Evolutionary conservation across 2,113 vertebrate genomes (phyloP).

Genomic region (Petromus typicus): DNA sequence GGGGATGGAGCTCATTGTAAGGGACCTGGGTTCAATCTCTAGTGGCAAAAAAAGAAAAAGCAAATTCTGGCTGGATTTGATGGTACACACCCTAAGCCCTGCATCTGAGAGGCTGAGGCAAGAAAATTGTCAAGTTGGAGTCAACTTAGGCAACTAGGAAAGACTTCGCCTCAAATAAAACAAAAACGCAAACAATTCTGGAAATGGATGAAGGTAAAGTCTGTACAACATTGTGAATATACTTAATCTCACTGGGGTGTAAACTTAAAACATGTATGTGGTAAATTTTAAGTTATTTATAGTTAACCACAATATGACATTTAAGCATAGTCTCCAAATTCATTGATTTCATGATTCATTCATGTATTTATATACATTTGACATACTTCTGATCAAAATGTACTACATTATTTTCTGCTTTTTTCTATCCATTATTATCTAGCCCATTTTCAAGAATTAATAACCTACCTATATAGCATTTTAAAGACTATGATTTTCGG

Average conservation of each 20-base stretch:
- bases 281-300: background rate
- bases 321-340: background rate
- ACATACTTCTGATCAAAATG: background rate
- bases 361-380: slow-evolving; percentile 8
- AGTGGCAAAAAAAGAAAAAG: background rate
- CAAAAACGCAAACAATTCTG: background rate
- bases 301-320: background rate
- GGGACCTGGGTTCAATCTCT: background rate
- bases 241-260: background rate
- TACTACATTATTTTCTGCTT: slow-evolving; percentile 12
- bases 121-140: background rate
- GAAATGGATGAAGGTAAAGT: background rate
- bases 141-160: background rate
- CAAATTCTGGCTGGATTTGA: background rate
- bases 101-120: background rate
- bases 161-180: background rate
- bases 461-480: background rate
- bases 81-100: background rate
- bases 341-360: too few relatives aligned
- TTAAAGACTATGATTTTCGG: background rate
- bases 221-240: background rate
- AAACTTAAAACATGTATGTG: background rate
- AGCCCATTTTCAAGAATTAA: slow-evolving; percentile 11
- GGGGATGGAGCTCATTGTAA: background rate
- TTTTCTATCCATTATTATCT: slow-evolving; percentile 24